Conservation (phyloP, 2,113 vertebrate genomes). For the Neotoma lepida region DNA sequence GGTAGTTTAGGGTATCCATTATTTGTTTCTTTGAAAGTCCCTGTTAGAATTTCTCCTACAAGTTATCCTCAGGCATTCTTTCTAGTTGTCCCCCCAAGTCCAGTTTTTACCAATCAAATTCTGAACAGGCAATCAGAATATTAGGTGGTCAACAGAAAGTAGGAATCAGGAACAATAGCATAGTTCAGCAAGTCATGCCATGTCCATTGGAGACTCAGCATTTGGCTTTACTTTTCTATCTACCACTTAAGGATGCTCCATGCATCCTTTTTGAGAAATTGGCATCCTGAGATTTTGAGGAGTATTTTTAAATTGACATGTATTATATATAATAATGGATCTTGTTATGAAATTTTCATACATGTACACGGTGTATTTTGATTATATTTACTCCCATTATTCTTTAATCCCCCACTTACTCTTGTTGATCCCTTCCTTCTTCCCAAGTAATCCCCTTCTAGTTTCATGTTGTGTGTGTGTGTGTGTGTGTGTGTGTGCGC, state of each 20-base stretch:
- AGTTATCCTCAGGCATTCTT: neutral
- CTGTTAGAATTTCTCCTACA: neutral
- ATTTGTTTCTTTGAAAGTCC: neutral
- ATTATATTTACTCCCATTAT: neutral
- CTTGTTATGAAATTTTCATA: neutral
- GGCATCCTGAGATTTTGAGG: neutral
- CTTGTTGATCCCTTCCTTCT: neutral
- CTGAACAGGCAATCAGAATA: neutral
- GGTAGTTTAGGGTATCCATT: neutral
- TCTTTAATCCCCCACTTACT: neutral
- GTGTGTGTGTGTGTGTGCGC: neutral
- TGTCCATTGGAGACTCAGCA: neutral
- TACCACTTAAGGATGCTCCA: neutral
- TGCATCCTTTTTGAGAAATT: neutral
- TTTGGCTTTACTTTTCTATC: neutral
- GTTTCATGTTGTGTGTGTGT: neutral
- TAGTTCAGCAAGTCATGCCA: neutral
- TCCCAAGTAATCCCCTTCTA: neutral
- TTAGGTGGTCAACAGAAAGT: neutral
- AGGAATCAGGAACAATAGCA: neutral
- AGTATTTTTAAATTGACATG: conserved; percentile 14
- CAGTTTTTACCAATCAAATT: neutral
- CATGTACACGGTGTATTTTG: neutral
- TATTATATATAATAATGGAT: neutral
- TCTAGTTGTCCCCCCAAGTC: neutral